phyloP scores from a whole-genome alignment of 2,888 invertebrate species.

The Drosophila meridiana region DNA sequence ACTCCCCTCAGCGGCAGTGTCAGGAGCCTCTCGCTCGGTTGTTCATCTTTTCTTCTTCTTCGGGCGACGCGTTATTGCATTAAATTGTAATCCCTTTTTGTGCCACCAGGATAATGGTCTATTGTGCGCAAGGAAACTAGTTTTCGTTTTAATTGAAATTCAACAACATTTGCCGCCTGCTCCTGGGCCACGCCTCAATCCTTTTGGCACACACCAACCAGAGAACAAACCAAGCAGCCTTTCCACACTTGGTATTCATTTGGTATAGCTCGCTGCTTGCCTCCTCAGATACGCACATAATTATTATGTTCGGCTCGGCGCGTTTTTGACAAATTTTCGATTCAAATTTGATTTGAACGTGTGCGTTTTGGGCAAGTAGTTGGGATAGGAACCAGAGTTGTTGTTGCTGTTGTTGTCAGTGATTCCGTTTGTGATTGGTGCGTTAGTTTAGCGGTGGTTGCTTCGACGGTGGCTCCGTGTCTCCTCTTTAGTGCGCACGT shows the following conservation, averaged over 20 bases:
- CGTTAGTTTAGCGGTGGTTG: constrained; percentile 55
- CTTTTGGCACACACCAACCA: constrained; percentile 76
- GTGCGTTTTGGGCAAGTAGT: constrained; percentile 80
- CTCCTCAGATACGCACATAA: constrained; percentile 47
- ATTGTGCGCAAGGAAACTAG: constrained; percentile 58
- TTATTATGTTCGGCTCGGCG: constrained; percentile 73
- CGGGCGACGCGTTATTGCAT: constrained; percentile 75
- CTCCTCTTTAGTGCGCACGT: constrained; percentile 79
- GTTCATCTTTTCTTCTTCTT: constrained; percentile 35
- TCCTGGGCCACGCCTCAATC: constrained; percentile 71
- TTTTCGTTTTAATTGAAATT: constrained; percentile 75
- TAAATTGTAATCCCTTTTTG: constrained; percentile 75
- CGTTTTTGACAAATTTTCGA: constrained; percentile 59
- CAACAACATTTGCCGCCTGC: constrained; percentile 60
- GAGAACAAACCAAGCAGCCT: neutral
- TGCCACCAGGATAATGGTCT: constrained; percentile 27
- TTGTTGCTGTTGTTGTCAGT: constrained; percentile 22
- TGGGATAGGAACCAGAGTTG: constrained; percentile 29
- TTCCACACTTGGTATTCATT: constrained; percentile 48
- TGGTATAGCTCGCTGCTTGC: constrained; percentile 44
- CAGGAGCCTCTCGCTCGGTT: constrained; percentile 27
- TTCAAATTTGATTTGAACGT: constrained; percentile 68
- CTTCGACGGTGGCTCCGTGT: constrained; percentile 40
- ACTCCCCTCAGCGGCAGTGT: constrained; percentile 69
- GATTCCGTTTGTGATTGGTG: constrained; percentile 56